A percentile compares a stretch with the other conserved stretches of the same genome.
These are phyloP conservation scores for Zalophus californianus DNA, from an alignment of 2,797 vertebrate genomes.

Conservation along the genomic window DNA sequence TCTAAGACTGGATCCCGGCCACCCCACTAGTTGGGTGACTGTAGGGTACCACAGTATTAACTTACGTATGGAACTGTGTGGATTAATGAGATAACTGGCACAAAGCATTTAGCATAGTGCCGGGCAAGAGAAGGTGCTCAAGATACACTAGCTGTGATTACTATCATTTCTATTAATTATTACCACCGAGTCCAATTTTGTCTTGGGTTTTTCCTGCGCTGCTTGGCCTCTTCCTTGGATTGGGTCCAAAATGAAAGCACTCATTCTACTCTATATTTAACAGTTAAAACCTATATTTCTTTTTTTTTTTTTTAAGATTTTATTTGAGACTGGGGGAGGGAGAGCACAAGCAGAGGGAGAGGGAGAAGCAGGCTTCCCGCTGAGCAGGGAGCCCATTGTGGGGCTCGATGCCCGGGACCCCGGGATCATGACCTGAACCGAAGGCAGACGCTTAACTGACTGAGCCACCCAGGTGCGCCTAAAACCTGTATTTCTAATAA, in stretches of 20 bases:
- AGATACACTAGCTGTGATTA: slow-evolving; percentile 65
- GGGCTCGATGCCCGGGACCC: background rate
- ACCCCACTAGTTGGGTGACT: background rate
- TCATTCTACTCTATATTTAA: slow-evolving; percentile 15
- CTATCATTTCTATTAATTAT: slow-evolving; percentile 33
- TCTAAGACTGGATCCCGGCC: background rate
- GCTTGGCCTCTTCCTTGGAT: slow-evolving; percentile 50
- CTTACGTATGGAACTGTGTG: background rate
- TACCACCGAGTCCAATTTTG: background rate
- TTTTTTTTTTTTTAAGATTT: too few relatives aligned
- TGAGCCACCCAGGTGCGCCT: background rate
- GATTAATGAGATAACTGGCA: slow-evolving; percentile 68
- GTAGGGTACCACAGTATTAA: background rate
- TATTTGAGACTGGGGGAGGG: too few relatives aligned
- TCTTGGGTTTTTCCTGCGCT: background rate
- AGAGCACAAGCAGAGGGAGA: too few relatives aligned
- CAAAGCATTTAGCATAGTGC: slow-evolving; percentile 42
- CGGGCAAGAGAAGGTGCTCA: slow-evolving; percentile 44
- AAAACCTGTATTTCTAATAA: background rate
- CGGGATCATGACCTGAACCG: background rate
- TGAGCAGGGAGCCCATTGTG: background rate
- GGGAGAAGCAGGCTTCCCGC: background rate
- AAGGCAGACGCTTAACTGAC: background rate
- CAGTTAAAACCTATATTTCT: background rate
- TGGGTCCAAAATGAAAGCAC: slow-evolving; percentile 47